phyloP scores from a whole-genome alignment of 2,888 invertebrate species.

The Eupeodes latifasciatus region DNA sequence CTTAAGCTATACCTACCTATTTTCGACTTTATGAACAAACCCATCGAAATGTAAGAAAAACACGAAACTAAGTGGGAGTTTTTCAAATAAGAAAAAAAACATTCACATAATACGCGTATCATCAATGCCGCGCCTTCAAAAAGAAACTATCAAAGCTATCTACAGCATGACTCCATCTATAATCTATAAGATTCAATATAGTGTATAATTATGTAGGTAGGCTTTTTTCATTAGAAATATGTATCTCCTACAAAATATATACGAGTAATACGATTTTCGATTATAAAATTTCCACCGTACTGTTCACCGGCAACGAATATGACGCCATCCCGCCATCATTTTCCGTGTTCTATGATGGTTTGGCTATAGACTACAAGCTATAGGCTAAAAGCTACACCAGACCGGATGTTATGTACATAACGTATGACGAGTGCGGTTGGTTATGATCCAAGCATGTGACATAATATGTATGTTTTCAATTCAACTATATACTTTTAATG shows the following conservation, averaged over 20 bases:
- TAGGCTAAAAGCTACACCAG: not conserved
- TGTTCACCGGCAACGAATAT: not conserved
- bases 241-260: not conserved
- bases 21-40: not conserved
- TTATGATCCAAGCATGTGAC: conserved; percentile 7
- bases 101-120: not conserved
- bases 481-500: conserved; percentile 50
- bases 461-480: conserved; percentile 59
- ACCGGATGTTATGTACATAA: conserved; percentile 2
- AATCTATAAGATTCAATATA: not conserved
- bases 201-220: not conserved
- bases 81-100: conserved; percentile 6
- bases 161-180: not conserved
- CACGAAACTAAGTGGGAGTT: conserved; percentile 18
- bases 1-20: conserved; percentile 11
- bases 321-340: conserved; percentile 9
- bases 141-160: not conserved
- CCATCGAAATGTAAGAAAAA: not conserved
- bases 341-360: no score
- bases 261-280: conserved; percentile 21
- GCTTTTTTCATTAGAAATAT: not conserved
- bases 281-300: not conserved
- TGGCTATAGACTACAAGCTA: no score
- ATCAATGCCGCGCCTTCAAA: conserved; percentile 25
- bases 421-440: not conserved